Evolutionary conservation across 1,140 invertebrate species (phyloP), one percentile per base, ranked within the genome.

Genomic region (Pogonomyrmex barbatus): DNA sequence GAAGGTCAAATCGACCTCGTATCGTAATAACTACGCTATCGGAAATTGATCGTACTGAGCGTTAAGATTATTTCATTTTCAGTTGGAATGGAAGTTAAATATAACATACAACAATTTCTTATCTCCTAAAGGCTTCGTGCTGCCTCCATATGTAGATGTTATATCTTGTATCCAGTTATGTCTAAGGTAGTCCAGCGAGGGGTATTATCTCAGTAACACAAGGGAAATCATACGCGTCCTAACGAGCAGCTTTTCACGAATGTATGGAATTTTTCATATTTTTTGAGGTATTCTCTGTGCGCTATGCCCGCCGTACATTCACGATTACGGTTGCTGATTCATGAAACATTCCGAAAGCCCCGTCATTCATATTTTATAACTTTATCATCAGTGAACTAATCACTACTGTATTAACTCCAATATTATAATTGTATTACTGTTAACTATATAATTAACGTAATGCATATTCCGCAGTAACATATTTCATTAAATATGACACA

Each of bases 241-340:
- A 65, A 68, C 45, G 56, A 84, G 42, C 54, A 52, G 62, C 89
- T 90, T 81, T 90, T 90, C 86, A 90, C 81, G 58, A 89, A 90
- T 90, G 89, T 90, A 90, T 90, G 73, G 88, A 90, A 90, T 90
- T 90, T 90, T 90, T 90, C 88, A 90, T 90, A 77, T 85, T 89
- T 62, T 76, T 78, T 39, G 30, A 24, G 30, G 2, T 14, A 52
- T 47, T 45, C 50, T 67, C n/a, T 12, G 58, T 9, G 4, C 14
- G 12, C 4, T 14, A 9, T 24, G 56, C 30, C 36, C 33, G 30
- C 8, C 12, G 30, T 36, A 42, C 30, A 30, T 10, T 30, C 70
- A 39, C 65, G 24, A 81, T 42, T 56, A 36, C 24, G 17, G 14
- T 9, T 30, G 68, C 68, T 52, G 39, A 54, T 12, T 73, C 79